A percentile compares a stretch with the other conserved stretches of the same genome.
These are phyloP conservation scores for Pristionchus mayeri DNA, from an alignment of 2,888 invertebrate species.

Conservation along the genomic window DNA sequence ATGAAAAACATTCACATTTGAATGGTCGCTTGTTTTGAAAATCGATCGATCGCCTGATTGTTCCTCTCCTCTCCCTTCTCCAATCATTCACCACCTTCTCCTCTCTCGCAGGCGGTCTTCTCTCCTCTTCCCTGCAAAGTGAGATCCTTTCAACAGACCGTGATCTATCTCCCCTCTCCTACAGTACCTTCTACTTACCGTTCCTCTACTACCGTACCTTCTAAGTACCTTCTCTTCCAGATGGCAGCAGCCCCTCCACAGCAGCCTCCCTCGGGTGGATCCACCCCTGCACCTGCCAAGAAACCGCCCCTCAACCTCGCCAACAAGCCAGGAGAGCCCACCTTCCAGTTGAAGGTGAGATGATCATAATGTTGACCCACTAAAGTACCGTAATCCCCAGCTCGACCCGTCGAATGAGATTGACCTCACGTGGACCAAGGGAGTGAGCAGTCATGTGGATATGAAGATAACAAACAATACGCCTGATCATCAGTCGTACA, in stretches of 20 bases:
- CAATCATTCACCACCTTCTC: no score
- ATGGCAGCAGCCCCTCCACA: not conserved
- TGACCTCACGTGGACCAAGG: conserved; percentile 36
- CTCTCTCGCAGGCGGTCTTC: no score
- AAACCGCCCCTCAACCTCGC: conserved; percentile 38
- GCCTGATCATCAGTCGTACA: conserved; percentile 2
- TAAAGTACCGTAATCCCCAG: conserved; percentile 6
- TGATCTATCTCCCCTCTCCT: no score
- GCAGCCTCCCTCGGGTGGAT: not conserved
- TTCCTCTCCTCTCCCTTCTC: no score
- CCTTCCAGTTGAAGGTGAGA: conserved; percentile 45
- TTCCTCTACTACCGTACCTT: no score
- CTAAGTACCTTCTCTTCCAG: no score
- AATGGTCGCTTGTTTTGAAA: no score
- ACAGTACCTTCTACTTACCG: no score
- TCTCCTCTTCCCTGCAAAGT: no score
- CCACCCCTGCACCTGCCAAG: not conserved
- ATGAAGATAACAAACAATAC: conserved; percentile 37
- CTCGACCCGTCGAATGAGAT: conserved; percentile 4
- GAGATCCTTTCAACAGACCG: no score
- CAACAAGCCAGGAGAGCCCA: conserved; percentile 39
- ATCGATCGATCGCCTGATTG: no score
- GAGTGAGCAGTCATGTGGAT: conserved; percentile 44
- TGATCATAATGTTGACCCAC: not conserved
- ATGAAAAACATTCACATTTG: no score